Evolutionary conservation across 2,113 vertebrate species (phyloP), one percentile per base, ranked within the genome.

Genomic region (Xiphias gladius): DNA sequence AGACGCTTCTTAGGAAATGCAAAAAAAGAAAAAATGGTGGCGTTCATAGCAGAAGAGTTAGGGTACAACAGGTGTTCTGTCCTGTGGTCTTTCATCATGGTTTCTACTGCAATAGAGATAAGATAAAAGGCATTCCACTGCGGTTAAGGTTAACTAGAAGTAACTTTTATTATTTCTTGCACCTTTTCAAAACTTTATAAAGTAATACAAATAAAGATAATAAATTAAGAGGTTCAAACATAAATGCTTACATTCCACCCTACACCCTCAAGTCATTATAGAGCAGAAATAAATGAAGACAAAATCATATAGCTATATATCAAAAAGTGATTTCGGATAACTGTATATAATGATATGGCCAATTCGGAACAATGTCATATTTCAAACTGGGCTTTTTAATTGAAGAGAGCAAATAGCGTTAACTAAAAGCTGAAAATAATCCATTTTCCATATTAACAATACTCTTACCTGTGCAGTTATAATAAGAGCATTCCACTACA

Each of bases 221-320:
- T 94, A 94, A 94, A 91, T 95, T 93, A 94, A 88, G 88, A 76
- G 84, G 79, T 84, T 85, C 35, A 83, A 91, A 90, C 82, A 89
- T 83, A 74, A 87, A 81, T 86, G 81, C 77, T 84, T 84, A 85
- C 80, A 88, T 84, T 92, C 73, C 76, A 83, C 79, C 80, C 70
- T 74, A 80, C 66, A 83, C 54, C 70, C 64, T 67, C 30, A 80
- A 67, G 62, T 84, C 73, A 54, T 71, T 24, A 86, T 65, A 80
- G 69, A 32, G 67, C 5, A 10, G 39, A 72, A 85, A 74, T 72
- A 83, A 82, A 81, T 74, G 50, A 79, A 37, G 43, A 76, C 26
- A 82, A 77, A 90, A 80, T 83, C 10, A 79, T 85, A 76, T 22
- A 20, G 28, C 20, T 55, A 71, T 82, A 78, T 54, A 37, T 30